phyloP scores from a whole-genome alignment of 2,888 invertebrate species.

The Meiosimyza decipiens region DNA sequence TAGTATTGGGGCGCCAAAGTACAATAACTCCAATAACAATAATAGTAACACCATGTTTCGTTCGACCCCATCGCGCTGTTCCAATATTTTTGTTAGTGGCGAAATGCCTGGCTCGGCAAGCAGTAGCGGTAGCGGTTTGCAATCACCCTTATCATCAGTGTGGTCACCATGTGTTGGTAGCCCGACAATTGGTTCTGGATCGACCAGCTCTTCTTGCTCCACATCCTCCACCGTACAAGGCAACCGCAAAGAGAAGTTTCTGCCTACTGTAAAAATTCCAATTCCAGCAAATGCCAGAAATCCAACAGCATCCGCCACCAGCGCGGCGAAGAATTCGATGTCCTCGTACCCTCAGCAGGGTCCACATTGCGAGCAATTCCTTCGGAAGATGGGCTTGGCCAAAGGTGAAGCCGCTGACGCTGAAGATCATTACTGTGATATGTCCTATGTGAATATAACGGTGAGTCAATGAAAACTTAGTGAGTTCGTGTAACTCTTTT shows the following conservation, averaged over 20 bases:
- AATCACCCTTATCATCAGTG: constrained; percentile 35
- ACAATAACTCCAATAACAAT: background rate
- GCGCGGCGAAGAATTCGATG: constrained; percentile 36
- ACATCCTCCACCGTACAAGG: constrained; percentile 8
- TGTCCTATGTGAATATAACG: constrained; percentile 66
- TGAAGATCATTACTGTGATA: constrained; percentile 68
- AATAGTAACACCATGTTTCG: constrained; percentile 9
- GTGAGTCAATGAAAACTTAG: constrained; percentile 51
- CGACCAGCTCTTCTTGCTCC: constrained; percentile 15
- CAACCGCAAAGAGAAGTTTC: constrained; percentile 41
- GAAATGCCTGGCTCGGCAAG: constrained; percentile 44
- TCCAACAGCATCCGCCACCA: constrained; percentile 20
- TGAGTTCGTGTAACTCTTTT: too few relatives aligned
- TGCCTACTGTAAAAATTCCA: constrained; percentile 37
- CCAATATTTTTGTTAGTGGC: constrained; percentile 36
- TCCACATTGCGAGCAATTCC: constrained; percentile 68
- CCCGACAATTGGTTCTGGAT: background rate
- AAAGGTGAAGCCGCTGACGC: constrained; percentile 62
- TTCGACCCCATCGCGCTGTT: constrained; percentile 35
- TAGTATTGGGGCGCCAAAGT: constrained; percentile 8
- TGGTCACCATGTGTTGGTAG: constrained; percentile 17
- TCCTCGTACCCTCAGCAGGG: constrained; percentile 62
- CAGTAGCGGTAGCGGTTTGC: constrained; percentile 45
- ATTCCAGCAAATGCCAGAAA: constrained; percentile 32
- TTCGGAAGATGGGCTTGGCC: constrained; percentile 66